Conservation (phyloP, 2,888 invertebrate species). For the Rhaphigaster nebulosa region DNA sequence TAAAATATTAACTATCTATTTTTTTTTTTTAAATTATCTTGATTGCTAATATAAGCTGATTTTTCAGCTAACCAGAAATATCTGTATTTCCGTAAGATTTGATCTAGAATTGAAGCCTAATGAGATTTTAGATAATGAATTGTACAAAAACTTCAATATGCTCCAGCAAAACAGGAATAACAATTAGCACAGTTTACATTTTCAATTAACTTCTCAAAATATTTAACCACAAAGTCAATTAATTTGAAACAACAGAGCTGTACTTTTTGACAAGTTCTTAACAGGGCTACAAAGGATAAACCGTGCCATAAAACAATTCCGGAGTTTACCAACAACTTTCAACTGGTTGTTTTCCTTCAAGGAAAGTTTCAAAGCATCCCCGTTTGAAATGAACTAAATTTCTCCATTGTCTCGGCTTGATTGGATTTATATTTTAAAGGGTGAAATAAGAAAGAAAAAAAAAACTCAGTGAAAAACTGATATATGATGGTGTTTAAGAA, state of each 20-base stretch:
- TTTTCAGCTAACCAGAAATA: too few relatives aligned
- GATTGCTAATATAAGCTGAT: too few relatives aligned
- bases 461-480: too few relatives aligned
- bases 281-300: neutral
- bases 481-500: too few relatives aligned
- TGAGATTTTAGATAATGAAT: neutral
- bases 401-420: neutral
- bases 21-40: too few relatives aligned
- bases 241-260: neutral
- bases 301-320: neutral
- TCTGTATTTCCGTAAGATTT: too few relatives aligned
- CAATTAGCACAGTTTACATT: conserved; percentile 24
- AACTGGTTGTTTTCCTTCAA: neutral
- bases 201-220: conserved; percentile 21
- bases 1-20: too few relatives aligned
- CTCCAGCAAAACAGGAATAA: neutral
- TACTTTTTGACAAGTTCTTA: neutral
- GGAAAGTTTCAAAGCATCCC: neutral
- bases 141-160: neutral
- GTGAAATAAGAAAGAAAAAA: too few relatives aligned
- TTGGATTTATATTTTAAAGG: neutral
- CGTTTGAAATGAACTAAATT: neutral
- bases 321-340: neutral
- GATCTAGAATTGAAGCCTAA: neutral
- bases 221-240: conserved; percentile 15